Conservation (phyloP, 2,888 invertebrate species). For the Ormyrus rosae region DNA sequence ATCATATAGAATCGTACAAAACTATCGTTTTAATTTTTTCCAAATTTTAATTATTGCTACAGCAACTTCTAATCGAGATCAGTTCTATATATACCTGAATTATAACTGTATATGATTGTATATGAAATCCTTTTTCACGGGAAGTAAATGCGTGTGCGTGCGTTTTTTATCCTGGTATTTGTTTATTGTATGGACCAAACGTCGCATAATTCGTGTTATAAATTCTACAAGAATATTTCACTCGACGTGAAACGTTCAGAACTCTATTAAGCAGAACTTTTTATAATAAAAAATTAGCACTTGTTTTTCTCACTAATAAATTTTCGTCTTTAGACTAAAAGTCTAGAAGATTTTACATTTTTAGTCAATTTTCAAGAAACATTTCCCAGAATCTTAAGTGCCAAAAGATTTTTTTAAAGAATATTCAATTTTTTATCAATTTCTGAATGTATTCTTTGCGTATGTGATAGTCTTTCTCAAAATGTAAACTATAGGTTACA, state of each 20-base stretch:
- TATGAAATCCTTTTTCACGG: neutral
- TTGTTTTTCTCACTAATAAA: conserved; percentile 28
- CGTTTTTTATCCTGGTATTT: conserved; percentile 52
- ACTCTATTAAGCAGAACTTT: conserved; percentile 42
- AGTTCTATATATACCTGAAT: no score
- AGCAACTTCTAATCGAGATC: no score
- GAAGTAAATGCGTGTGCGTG: conserved; percentile 37
- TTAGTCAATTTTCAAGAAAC: conserved; percentile 16
- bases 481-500: conserved; percentile 9
- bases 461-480: conserved; percentile 42
- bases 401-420: conserved; percentile 48
- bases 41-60: no score
- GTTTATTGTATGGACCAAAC: conserved; percentile 52
- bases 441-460: conserved; percentile 21
- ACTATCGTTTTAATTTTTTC: no score
- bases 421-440: conserved; percentile 34
- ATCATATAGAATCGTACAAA: no score
- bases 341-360: conserved; percentile 33
- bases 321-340: neutral
- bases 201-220: conserved; percentile 35
- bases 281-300: conserved; percentile 37
- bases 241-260: conserved; percentile 32
- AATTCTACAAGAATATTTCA: conserved; percentile 38
- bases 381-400: conserved; percentile 48
- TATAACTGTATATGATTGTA: neutral